Conservation (phyloP, 2,888 invertebrate species). For the Drosophila demipolita region DNA sequence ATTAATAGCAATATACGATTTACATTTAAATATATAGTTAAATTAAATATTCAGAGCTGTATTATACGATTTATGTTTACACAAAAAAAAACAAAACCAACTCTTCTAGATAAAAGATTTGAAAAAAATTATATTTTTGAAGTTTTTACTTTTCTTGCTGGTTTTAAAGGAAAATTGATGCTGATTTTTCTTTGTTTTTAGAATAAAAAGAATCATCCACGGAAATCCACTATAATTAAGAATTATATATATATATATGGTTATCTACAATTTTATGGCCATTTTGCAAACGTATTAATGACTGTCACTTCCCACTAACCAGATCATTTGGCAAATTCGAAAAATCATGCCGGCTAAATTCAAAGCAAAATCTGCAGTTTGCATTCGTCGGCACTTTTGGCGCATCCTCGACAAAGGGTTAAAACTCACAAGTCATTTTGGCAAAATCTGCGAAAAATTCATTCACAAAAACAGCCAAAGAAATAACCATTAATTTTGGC, state of each 20-base stretch:
- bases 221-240: neutral
- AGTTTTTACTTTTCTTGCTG: neutral
- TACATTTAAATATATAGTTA: slow-evolving; percentile 63
- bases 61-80: slow-evolving; percentile 73
- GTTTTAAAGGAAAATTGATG: neutral
- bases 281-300: slow-evolving; percentile 59
- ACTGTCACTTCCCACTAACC: slow-evolving; percentile 61
- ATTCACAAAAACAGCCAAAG: slow-evolving; percentile 54
- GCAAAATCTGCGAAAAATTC: slow-evolving; percentile 46
- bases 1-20: slow-evolving; percentile 74
- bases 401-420: slow-evolving; percentile 62
- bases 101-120: slow-evolving; percentile 26
- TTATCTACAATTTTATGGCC: slow-evolving; percentile 12
- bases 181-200: neutral
- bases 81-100: slow-evolving; percentile 33
- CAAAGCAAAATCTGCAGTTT: slow-evolving; percentile 57
- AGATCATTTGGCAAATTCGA: slow-evolving; percentile 46
- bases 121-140: slow-evolving; percentile 9
- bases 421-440: slow-evolving; percentile 71
- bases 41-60: slow-evolving; percentile 70
- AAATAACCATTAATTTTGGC: slow-evolving; percentile 42
- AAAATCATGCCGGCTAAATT: slow-evolving; percentile 62
- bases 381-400: slow-evolving; percentile 47
- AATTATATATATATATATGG: neutral
- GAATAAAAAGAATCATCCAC: neutral